Conservation (phyloP, 2,113 vertebrate genomes). For the Taxidea taxus region DNA sequence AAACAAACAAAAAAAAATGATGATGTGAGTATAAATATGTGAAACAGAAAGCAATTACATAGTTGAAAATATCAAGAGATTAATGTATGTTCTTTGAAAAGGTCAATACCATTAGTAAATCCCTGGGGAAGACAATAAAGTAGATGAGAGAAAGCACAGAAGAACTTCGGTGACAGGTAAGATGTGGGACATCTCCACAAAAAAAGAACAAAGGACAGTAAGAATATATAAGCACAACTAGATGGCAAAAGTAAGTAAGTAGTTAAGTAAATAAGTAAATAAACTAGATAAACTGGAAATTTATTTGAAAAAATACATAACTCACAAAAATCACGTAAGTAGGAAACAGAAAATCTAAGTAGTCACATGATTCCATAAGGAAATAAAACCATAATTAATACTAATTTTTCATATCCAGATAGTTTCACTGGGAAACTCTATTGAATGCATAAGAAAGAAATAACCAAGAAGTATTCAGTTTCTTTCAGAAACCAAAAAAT, state of each 20-base stretch:
- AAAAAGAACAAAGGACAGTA: background rate
- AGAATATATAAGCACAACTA: background rate
- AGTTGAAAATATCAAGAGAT: background rate
- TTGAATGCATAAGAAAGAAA: background rate
- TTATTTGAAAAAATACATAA: background rate
- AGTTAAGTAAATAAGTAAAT: background rate
- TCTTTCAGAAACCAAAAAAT: background rate
- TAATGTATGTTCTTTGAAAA: background rate
- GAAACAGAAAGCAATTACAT: background rate
- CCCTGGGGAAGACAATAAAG: background rate
- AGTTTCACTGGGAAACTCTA: background rate
- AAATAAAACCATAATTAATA: background rate
- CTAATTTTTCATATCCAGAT: background rate
- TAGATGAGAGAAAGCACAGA: background rate
- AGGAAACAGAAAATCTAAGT: background rate
- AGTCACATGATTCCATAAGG: background rate
- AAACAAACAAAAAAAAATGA: background rate
- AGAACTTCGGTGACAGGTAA: background rate
- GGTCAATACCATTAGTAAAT: background rate
- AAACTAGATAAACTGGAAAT: background rate
- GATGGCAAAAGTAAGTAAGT: background rate
- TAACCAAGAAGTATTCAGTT: background rate
- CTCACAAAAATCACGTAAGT: background rate
- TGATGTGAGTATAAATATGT: background rate
- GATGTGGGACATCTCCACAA: background rate